Base-by-base conservation (phyloP, 2,888 invertebrate genomes). In the Noctua pronuba region DNA sequence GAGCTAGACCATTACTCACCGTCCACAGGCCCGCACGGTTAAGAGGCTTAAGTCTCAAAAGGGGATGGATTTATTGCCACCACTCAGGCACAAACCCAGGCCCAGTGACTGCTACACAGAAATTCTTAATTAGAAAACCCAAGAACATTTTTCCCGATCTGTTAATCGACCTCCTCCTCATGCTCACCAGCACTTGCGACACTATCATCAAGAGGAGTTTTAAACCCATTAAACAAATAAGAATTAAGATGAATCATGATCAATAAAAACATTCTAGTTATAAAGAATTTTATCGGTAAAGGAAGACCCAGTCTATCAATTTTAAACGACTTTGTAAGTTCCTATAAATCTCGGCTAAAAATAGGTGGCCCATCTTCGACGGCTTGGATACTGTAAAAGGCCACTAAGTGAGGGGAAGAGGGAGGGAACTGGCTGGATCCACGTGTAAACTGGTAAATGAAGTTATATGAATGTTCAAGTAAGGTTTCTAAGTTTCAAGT, bases 371-470 rank as follows among this genome's bases (percentile, higher is more conserved):
- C n/a, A n/a, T 41, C 41, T 60, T 2, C 16, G 16, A 52, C 49
- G n/a, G n/a, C 16, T 46, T 55, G 44, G 18, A 21, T n/a, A 16
- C 52, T 21, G 60, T 35, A 73, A 72, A 72, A 58, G 31, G 16
- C 31, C 2, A 41, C 31, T 64, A 58, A 73, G 55, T 58, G 31
- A 79, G 64, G 46, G 31, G 52, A 16, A 60, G 58, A 38, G 52
- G 24, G 66, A 60, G 24, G 18, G 3, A 35, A 79, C 18, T 24
- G 49, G 28, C 24, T 49, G 35, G 10, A 73, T 73, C n/a, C 24
- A 60, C 52, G 44, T 65, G 49, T 38, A 66, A 73, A 52, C 73
- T 60, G 44, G 38, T 80, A 80, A 67, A 52, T 80, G 74, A 67
- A 74, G 28, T 80, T 68, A 62, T n/a, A 44, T 46, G 55, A 38